Base-by-base conservation (phyloP, 2,888 invertebrate species). In the Ormyrus thymus region DNA sequence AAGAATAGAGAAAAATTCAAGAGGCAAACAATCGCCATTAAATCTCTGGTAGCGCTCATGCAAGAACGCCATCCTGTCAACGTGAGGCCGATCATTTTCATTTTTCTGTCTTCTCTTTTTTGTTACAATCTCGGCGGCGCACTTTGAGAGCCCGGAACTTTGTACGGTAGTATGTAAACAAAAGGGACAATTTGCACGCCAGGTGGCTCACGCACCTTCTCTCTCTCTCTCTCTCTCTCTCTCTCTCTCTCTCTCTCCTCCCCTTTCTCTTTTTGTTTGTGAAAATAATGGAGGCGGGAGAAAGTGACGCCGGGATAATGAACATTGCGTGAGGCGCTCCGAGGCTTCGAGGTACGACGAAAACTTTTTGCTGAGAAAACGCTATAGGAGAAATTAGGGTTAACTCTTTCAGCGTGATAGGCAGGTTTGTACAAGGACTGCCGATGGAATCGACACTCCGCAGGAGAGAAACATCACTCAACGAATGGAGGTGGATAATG, bases 331-430 rank as follows among this genome's bases (percentile, higher is more conserved):
- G 51, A 8, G 13, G 13, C 8, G 9, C 29, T 9, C 13, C 56
- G 1, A 68, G n/a, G n/a, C n/a, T 45, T 10, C 11, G 10, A 29
- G 29, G 29, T 29, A 4, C 50, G 13, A 6, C 43, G 43, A 55
- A 68, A 68, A 68, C n/a, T 55, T 45, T 55, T 9, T 6, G 10
- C 13, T 48, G 55, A 68, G 68, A 68, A 68, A 68, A 68, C 11
- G 43, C 43, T 53, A 29, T 53, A 29, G 53, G 29, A 29, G 9
- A 66, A 68, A 68, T 68, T 68, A n/a, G 55, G n/a, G n/a, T 68
- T 55, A 55, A 68, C 55, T 68, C 68, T 68, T 68, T 43, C 68
- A 8, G 46, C 45, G 45, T 55, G 68, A 68, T 68, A 68, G 55
- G 45, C 55, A 68, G 55, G 55, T 55, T 53, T 68, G n/a, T 51